phyloP scores from a whole-genome alignment of 2,888 invertebrate genomes.

The Acleris holmiana region DNA sequence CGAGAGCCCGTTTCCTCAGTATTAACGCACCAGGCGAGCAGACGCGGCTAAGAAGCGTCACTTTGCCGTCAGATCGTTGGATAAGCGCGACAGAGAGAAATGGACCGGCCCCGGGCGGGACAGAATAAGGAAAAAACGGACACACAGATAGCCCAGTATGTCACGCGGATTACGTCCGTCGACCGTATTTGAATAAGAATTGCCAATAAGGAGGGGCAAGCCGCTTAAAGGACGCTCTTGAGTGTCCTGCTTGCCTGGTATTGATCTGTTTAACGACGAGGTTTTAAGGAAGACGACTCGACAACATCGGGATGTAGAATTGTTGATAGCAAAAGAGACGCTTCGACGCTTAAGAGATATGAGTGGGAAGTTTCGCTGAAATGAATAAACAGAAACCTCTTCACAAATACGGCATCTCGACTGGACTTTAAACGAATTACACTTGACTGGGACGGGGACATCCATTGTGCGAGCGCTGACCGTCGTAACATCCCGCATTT shows the following conservation, averaged over 20 bases:
- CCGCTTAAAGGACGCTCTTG: conserved; percentile 62
- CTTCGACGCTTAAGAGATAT: conserved; percentile 5
- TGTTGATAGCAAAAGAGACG: not conserved
- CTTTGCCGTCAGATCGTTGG: conserved; percentile 75
- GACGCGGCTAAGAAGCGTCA: conserved; percentile 69
- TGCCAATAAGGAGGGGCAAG: conserved; percentile 70
- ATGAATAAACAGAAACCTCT: conserved; percentile 3
- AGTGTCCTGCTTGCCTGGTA: conserved; percentile 65
- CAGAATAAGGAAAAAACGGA: conserved; percentile 75
- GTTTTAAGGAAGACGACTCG: conserved; percentile 39
- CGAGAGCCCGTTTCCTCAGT: conserved; percentile 34
- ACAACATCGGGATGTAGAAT: conserved; percentile 10
- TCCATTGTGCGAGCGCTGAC: conserved; percentile 13
- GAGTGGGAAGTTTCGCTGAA: conserved; percentile 27
- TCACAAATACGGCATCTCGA: not conserved
- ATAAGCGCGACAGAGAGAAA: conserved; percentile 81
- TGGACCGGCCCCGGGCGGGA: conserved; percentile 66
- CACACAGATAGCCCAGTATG: conserved; percentile 75
- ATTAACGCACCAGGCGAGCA: conserved; percentile 59
- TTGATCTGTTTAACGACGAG: conserved; percentile 60
- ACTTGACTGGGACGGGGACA: conserved; percentile 6
- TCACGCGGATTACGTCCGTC: conserved; percentile 72
- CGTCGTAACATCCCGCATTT: conserved; percentile 5
- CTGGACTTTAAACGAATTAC: conserved; percentile 10
- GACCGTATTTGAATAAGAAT: conserved; percentile 80